Base-by-base conservation (phyloP, 2,888 invertebrate species). In the Quadriops clusia region DNA sequence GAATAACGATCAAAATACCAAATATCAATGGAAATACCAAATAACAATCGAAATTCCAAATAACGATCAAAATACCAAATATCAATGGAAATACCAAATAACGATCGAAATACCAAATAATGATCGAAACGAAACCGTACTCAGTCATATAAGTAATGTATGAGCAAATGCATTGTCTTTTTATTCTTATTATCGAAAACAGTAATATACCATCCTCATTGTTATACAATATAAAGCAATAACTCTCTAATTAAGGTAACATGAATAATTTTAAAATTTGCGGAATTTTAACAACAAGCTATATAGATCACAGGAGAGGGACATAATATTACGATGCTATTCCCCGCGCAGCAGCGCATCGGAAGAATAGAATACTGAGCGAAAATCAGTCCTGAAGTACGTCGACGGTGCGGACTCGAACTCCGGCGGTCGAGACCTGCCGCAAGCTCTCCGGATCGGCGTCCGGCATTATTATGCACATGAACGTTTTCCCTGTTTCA, bases 391-490 rank as follows among this genome's bases (percentile, higher is more conserved):
- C 50, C 33, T 47, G 43, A 38, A 58, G 42, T 23, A 60, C 49
- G 43, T 61, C 54, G 12, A 61, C 46, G 41, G 58, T 60, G 38
- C 52, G 50, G 10, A 60, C 57, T 36, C 40, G 47, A 14, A 58
- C 56, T 5, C 60, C 58, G 4, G 58, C 59, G 24, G 49, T 49
- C 28, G 54, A 52, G 9, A 60, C 53, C 39, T 58, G 51, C 30
- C 48, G 47, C 13, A 76, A 63, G 39, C 67, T 65, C 42, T 72
- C 70, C 3, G 68, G 66, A 42, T 79, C 79, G 31, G 76, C 54
- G 46, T 87, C 86, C 11, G 89, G 81, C 81, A 89, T 87, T 38
- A 90, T 86, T 41, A 90, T 80, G 60, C 89, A 90, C 72, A 87
- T 82, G 55, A 90, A 89, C 36, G 79, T 78, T 54, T 77, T 77